Percentiles rank a stretch among this genome's conserved stretches.
These are phyloP conservation scores for Drosophila mayri DNA, from an alignment of 1,140 invertebrate species.

Conservation along the genomic window DNA sequence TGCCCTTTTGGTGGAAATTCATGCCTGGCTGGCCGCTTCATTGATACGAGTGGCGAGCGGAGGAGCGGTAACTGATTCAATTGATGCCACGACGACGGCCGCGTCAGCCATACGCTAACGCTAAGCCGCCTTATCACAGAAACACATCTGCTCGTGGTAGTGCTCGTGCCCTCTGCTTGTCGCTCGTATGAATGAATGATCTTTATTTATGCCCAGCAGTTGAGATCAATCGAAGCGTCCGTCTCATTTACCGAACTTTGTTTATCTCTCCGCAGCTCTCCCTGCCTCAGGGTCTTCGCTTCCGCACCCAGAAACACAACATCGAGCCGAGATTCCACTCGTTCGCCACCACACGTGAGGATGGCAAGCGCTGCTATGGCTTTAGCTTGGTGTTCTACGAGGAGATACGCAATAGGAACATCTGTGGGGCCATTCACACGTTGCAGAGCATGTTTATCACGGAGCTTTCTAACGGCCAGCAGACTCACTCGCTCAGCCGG, in stretches of 20 bases:
- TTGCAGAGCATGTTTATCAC: conserved; percentile 96
- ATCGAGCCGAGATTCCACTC: conserved; percentile 97
- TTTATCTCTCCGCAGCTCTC: conserved; percentile 89
- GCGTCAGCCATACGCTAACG: conserved; percentile 21
- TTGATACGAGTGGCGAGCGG: conserved; percentile 42
- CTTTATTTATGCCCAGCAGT: conserved; percentile 40
- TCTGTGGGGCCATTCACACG: conserved; percentile 97
- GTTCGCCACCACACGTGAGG: conserved; percentile 98
- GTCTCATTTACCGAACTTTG: background rate
- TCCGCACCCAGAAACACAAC: conserved; percentile 97
- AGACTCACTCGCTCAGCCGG: conserved; percentile 87
- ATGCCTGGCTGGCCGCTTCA: conserved; percentile 57
- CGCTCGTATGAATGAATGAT: conserved; percentile 54
- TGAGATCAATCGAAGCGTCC: background rate
- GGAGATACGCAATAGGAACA: conserved; percentile 95
- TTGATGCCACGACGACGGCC: conserved; percentile 68
- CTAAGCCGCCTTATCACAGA: conserved; percentile 51
- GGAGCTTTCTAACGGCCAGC: conserved; percentile 93
- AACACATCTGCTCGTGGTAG: conserved; percentile 40
- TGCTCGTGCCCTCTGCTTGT: conserved; percentile 19
- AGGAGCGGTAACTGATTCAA: conserved; percentile 48
- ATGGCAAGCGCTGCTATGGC: conserved; percentile 97
- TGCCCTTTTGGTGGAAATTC: conserved; percentile 62
- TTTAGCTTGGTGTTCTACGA: conserved; percentile 98
- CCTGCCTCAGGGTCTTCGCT: conserved; percentile 95